Evolutionary conservation across 2,797 vertebrate genomes (phyloP).

Genomic region (Heliangelus exortis): DNA sequence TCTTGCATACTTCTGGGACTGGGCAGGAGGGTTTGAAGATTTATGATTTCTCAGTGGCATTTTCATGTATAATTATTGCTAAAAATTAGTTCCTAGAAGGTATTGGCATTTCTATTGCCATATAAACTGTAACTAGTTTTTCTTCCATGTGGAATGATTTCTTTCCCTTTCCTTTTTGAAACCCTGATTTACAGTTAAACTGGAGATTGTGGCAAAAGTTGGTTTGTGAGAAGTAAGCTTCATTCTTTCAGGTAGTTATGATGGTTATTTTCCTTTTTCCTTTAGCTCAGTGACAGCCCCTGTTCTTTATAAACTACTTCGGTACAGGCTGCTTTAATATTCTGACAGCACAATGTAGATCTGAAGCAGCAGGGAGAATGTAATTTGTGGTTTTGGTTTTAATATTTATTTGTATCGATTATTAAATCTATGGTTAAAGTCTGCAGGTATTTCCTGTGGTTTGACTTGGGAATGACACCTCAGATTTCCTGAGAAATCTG

Average conservation of each 20-base stretch:
- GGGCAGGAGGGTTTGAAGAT: background rate
- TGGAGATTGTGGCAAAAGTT: rapidly evolving
- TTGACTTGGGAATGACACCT: background rate
- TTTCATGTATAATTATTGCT: background rate
- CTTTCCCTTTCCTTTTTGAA: background rate
- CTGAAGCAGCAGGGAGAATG: background rate
- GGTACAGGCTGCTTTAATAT: background rate
- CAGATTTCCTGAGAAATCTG: slow-evolving; percentile 13
- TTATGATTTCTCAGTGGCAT: background rate
- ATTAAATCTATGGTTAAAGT: background rate
- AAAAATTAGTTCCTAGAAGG: slow-evolving; percentile 11
- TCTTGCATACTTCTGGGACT: background rate
- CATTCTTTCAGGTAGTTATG: background rate
- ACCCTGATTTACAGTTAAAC: background rate
- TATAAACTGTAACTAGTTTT: background rate
- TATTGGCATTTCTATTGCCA: background rate
- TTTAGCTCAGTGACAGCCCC: background rate
- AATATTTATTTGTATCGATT: slow-evolving; percentile 16
- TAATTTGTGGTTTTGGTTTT: slow-evolving; percentile 23
- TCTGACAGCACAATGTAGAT: background rate
- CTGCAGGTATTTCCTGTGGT: slow-evolving; percentile 18
- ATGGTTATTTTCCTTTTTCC: background rate
- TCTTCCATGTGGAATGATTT: background rate
- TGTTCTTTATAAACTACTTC: background rate
- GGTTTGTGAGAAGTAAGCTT: background rate